Percentiles rank a stretch among this genome's conserved stretches.
Conservation (phyloP, 1,140 invertebrate species). For the Pteromalus puparum region DNA sequence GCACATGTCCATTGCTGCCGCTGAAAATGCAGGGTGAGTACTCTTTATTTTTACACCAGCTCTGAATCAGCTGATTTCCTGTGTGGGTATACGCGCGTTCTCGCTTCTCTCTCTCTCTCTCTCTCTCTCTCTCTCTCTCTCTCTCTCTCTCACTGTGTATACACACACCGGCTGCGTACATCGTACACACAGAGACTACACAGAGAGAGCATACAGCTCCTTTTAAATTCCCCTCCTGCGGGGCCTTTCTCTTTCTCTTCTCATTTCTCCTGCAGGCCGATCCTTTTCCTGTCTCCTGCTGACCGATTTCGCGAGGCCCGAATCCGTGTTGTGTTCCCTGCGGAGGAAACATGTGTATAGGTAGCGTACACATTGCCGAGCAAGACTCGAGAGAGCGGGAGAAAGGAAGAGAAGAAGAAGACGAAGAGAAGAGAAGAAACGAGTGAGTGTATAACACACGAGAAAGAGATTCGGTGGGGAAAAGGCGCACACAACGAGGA, state of each 20-base stretch:
- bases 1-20: slow-evolving; percentile 80
- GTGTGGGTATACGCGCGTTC: not conserved
- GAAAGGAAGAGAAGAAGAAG: not conserved
- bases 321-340: not conserved
- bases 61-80: slow-evolving; percentile 53
- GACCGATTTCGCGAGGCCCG: slow-evolving; percentile 10
- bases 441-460: not conserved
- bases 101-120: too few relatives aligned
- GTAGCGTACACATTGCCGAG: not conserved
- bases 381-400: not conserved
- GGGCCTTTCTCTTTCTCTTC: not conserved
- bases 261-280: not conserved
- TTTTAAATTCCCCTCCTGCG: not conserved
- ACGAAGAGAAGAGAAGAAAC: not conserved
- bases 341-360: not conserved
- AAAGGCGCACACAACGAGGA: not conserved
- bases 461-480: slow-evolving; percentile 19
- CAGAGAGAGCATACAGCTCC: not conserved
- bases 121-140: too few relatives aligned
- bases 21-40: slow-evolving; percentile 80
- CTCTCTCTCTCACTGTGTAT: not conserved
- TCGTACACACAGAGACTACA: not conserved
- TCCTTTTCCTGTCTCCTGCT: slow-evolving; percentile 6
- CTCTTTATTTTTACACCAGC: slow-evolving; percentile 28
- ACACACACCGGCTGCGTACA: not conserved